Evolutionary conservation across 1,140 invertebrate genomes (phyloP).

Genomic region (Brachionus asplanchnoidis): DNA sequence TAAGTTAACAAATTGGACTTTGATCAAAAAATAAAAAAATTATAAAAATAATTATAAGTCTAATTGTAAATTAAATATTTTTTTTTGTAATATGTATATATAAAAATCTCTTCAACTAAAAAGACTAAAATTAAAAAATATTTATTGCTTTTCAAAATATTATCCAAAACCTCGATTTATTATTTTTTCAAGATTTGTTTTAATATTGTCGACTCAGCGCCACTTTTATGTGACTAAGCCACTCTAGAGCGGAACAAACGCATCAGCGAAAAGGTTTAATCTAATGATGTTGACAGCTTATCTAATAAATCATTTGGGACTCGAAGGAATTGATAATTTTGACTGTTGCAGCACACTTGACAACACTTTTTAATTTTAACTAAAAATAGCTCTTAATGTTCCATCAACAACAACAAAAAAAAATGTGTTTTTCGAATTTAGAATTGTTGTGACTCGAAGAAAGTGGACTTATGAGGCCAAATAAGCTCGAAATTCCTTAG

Average conservation of each 20-base stretch:
- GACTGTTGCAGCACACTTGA: background rate
- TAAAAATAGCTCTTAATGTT: too few relatives aligned
- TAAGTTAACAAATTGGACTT: background rate
- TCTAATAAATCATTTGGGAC: background rate
- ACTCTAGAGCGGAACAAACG: background rate
- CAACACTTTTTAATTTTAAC: too few relatives aligned
- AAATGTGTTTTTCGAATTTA: too few relatives aligned
- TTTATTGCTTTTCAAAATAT: background rate
- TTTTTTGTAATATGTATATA: background rate
- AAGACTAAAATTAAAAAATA: background rate
- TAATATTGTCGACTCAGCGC: background rate
- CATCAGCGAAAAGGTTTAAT: background rate
- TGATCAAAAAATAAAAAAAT: background rate
- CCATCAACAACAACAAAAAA: too few relatives aligned
- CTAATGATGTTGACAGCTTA: background rate
- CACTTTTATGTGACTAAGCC: background rate
- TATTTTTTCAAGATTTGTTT: background rate
- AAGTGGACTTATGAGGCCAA: background rate
- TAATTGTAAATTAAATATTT: background rate
- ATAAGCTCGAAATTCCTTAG: background rate
- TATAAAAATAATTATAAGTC: background rate
- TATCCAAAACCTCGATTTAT: background rate
- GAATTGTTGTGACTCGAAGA: background rate
- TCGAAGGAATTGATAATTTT: background rate
- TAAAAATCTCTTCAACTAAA: background rate